A percentile compares a stretch with the other conserved stretches of the same genome.
Conservation (phyloP, 1,140 invertebrate species). For the Ylistrum balloti region DNA sequence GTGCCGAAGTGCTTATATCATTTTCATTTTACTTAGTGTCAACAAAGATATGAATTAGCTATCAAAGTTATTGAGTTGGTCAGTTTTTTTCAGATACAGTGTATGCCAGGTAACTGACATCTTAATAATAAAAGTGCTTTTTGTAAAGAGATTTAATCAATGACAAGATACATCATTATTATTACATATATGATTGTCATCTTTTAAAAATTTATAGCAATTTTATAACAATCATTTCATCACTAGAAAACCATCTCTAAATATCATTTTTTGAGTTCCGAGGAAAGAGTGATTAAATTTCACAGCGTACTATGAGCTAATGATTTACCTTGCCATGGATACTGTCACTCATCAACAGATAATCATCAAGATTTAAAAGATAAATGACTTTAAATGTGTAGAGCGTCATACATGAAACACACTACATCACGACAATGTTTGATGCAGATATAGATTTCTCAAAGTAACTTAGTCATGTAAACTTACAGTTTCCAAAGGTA, state of each 20-base stretch:
- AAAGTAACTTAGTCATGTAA: background rate
- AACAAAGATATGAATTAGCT: too few species aligned
- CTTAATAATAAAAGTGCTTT: background rate
- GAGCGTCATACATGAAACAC: background rate
- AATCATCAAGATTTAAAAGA: background rate
- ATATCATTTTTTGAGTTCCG: background rate
- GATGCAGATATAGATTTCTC: background rate
- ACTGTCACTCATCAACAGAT: background rate
- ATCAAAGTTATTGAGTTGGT: too few species aligned
- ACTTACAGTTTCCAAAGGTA: constrained; percentile 10
- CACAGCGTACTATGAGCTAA: background rate
- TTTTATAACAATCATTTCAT: background rate
- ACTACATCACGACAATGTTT: background rate
- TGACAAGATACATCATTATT: background rate
- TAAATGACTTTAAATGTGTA: background rate
- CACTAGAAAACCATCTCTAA: background rate
- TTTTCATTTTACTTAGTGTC: background rate
- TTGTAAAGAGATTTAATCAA: background rate
- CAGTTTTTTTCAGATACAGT: too few species aligned
- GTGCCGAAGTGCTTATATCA: background rate
- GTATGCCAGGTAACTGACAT: background rate
- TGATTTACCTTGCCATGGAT: background rate
- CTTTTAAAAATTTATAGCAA: background rate
- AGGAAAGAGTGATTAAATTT: background rate
- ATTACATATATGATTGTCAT: background rate